Evolutionary conservation across 2,888 invertebrate genomes (phyloP), one percentile per base, ranked within the genome.

Genomic region (Lepidocyrtinus sp.): DNA sequence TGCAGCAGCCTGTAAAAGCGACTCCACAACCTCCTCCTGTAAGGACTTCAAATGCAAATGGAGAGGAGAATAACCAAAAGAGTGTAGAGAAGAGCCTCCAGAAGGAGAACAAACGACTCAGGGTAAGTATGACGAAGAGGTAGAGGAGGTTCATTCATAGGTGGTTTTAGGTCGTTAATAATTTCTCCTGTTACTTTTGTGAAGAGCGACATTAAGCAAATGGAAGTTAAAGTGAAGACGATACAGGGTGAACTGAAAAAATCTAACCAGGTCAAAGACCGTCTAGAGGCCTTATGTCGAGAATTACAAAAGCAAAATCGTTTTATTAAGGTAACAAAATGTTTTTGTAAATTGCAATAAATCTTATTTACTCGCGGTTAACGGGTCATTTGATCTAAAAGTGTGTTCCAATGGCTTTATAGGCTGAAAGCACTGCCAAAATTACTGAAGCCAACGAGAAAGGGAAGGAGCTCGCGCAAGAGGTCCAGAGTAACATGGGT

Each of bases 401-500:
- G n/a, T n/a, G n/a, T n/a, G n/a, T 50, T 50, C 17, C 15, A 50
- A n/a, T 36, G 5, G 36, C 2, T 50, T 75, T 63, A 15, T 61
- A 86, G 86, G 84, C 84, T 68, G 86, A 86, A 72, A 85, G 86
- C 64, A 72, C 83, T 1, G 83, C 86, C 1, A 86, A 86, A 62
- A 85, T 86, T 22, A 82, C 83, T 17, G 86, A 86, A 76, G 86
- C 86, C 7, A 85, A 85, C 75, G 85, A 84, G 46, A 84, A 85
- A 36, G 86, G 86, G 9, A 85, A 86, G 63, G 86, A 86, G 22
- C 71, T 86, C 24, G 85, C 85, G 1, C 73, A 74, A 12, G 86
- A 86, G 63, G 86, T 86, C 17, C 85, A 86, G 63, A 85, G 84
- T 61, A 86, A 86, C 65, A 86, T 86, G 86, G 86, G 86, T 7